Evolutionary conservation across 2,113 vertebrate genomes (phyloP), one percentile per base, ranked within the genome.

Genomic region (Xenopus laevis): DNA sequence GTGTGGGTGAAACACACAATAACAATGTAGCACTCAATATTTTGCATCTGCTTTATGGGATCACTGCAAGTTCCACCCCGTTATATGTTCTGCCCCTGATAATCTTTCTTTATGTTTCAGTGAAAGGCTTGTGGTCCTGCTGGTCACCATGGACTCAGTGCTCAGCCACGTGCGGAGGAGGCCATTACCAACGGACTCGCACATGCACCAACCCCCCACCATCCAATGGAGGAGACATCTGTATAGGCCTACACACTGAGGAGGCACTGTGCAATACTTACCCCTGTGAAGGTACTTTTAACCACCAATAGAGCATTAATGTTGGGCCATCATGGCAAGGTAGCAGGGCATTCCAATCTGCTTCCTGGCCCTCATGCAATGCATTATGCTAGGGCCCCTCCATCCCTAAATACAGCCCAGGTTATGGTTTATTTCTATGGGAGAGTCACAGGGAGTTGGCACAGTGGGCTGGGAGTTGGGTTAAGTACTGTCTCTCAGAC

Each of bases 71-170:
- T 18, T 59, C n/a, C 20, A 1, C 57, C 57, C 17, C 7, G 50
- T 71, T 27, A 71, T 23, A 46, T 16, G 58, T 45, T 55, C 16
- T 50, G 47, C 7, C 47, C 11, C 12, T 10, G 11, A 50, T 55
- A 3, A 7, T 7, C 17, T 55, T 55, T 7, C 6, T 16, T 33
- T 46, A 13, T 46, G 60, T 81, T 86, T 1, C 86, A 99, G 97
- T 98, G 47, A 93, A 91, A 55, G 97, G 97, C 1, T 91, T 93
- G 0, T 99, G 97, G 97, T 97, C 97, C 46, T 99, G 97, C 86
- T 99, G 97, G 97, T 97, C 96, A 1, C 83, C 95, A 0, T 99
- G 97, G 97, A 98, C 97, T 44, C 90, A 90, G 77, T 99, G 97
- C 81, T 98, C 97, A 0, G 95, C 94, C 61, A 94, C 94, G 9